Base-by-base conservation (phyloP, 1,140 invertebrate genomes). In the Heliconius congener region DNA sequence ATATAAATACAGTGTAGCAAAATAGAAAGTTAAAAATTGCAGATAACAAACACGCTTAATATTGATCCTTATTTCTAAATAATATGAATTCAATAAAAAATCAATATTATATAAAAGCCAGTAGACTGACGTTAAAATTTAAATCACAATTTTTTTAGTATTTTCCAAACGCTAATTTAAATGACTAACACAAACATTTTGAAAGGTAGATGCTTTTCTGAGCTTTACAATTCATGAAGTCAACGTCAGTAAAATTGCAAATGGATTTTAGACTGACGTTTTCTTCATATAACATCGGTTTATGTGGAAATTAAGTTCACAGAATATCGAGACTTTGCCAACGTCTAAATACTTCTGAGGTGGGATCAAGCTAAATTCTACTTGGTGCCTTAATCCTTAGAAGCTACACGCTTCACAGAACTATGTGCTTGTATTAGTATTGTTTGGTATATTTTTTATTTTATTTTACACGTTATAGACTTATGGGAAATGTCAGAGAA, bases 341-440 rank as follows among this genome's bases (percentile, higher is more conserved):
- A 73, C 52, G 52, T 75, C 42, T 75, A 75, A 75, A 60, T 42
- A 75, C 27, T 75, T 75, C 16, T 57, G 52, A 75, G 60, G 52
- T 75, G 74, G 27, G 74, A 75, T 75, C 74, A 34, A 6, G 8
- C 46, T 75, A n/a, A 73, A 27, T 16, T 66, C 27, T 66, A 66
- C 3, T 66, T 16, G 60, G 27, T 27, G 27, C 27, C 23, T 66
- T 66, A 66, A 30, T 66, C 27, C 13, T 66, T 13, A 66, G 27
- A 66, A 66, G 19, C 13, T 66, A 30, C 9, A 66, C 9, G 30
- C 60, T 66, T 66, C 60, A 66, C 13, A 66, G 60, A 27, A 66
- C 30, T 66, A 66, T 60, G n/a, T 9, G 19, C 55, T 60, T 19
- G 9, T 27, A 60, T 52, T 52, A 19, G 5, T 18, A 52, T 52